Evolutionary conservation across 2,113 vertebrate species (phyloP).

Genomic region (Gymnogyps californianus): DNA sequence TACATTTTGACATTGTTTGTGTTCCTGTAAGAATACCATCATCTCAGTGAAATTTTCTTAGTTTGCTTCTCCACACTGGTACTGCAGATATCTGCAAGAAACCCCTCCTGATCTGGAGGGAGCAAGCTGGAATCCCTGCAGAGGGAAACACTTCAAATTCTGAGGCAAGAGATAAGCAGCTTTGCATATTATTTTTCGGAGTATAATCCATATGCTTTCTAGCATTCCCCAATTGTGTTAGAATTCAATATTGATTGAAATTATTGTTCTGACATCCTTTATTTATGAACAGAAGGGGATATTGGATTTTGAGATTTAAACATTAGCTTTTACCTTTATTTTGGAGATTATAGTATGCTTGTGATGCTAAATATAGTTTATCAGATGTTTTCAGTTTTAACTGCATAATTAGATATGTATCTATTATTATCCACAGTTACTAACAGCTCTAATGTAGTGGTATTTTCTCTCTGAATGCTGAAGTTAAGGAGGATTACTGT

Average conservation of each 20-base stretch:
- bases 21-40: neutral
- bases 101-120: neutral
- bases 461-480: neutral
- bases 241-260: neutral
- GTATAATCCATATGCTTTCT: neutral
- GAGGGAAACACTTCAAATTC: slow-evolving; percentile 4
- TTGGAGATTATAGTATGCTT: neutral
- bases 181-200: neutral
- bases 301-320: neutral
- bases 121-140: neutral
- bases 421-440: neutral
- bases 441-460: neutral
- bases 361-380: neutral
- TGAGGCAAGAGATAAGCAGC: neutral
- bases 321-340: neutral
- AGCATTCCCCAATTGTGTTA: neutral
- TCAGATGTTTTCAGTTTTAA: neutral
- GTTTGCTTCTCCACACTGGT: neutral
- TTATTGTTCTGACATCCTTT: neutral
- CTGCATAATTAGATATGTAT: neutral
- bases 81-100: neutral
- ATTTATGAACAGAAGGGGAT: neutral
- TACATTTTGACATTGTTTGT: neutral
- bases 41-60: neutral
- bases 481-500: neutral